Conservation (phyloP, 1,140 invertebrate genomes). For the Physella acuta region DNA sequence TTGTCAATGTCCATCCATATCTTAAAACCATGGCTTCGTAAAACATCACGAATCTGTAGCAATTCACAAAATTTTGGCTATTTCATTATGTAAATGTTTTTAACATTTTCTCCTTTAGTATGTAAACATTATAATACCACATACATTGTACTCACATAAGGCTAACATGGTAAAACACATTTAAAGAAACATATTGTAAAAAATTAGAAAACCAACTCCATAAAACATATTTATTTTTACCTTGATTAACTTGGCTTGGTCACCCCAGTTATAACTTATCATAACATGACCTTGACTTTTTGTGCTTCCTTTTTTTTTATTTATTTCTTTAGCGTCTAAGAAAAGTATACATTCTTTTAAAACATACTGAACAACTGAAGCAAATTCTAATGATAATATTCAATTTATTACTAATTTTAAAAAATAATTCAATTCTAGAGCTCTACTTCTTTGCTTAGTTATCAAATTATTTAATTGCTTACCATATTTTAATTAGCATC, state of each 20-base stretch:
- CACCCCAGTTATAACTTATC: slow-evolving; percentile 17
- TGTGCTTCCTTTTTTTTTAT: background rate
- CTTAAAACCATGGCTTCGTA: slow-evolving; percentile 1
- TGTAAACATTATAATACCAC: too few species aligned
- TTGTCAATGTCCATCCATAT: slow-evolving; percentile 47
- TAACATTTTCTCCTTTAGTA: too few species aligned
- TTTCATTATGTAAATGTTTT: too few species aligned
- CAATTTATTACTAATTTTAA: too few species aligned
- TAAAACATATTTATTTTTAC: background rate
- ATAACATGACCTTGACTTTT: slow-evolving; percentile 12
- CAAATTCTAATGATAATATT: too few species aligned
- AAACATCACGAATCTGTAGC: slow-evolving; percentile 4
- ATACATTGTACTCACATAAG: background rate
- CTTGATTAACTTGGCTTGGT: slow-evolving; percentile 2
- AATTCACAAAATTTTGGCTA: too few species aligned
- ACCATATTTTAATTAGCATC: too few species aligned
- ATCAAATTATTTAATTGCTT: too few species aligned
- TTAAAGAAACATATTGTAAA: background rate
- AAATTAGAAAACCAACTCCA: background rate
- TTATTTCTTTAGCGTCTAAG: background rate
- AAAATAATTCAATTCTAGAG: too few species aligned
- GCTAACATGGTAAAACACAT: background rate
- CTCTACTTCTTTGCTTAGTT: too few species aligned
- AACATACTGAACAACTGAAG: too few species aligned
- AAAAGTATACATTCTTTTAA: too few species aligned